These are phyloP conservation scores for Microctonus brassicae DNA, from an alignment of 2,888 invertebrate species.

Conservation along the genomic window DNA sequence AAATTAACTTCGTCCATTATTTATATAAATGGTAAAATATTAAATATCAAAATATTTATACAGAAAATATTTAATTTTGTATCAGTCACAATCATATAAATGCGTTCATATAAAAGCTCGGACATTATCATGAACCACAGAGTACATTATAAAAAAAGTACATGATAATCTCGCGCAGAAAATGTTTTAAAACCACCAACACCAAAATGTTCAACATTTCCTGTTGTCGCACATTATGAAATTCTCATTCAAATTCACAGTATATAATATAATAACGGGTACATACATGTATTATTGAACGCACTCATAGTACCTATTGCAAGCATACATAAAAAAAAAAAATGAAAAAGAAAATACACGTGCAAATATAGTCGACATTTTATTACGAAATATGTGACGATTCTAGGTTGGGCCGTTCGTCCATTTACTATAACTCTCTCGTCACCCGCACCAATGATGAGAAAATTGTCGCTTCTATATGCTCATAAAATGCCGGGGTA, in stretches of 20 bases:
- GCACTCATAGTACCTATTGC: no score
- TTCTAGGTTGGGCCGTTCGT: not conserved
- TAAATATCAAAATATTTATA: no score
- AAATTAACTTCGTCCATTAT: no score
- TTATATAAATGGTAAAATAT: no score
- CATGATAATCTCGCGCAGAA: conserved; percentile 36
- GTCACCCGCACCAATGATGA: conserved; percentile 11
- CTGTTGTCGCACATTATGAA: conserved; percentile 53
- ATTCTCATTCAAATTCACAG: conserved; percentile 46
- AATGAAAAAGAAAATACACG: not conserved
- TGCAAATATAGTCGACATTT: not conserved
- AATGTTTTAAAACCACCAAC: conserved; percentile 27
- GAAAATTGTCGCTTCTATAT: conserved; percentile 13
- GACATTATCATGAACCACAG: conserved; percentile 31
- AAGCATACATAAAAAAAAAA: no score
- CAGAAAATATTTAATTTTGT: no score
- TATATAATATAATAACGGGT: no score
- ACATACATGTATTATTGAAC: not conserved
- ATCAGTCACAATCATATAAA: not conserved
- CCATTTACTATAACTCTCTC: not conserved
- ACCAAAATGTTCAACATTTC: conserved; percentile 28
- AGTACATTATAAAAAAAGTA: conserved; percentile 59
- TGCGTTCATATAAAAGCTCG: not conserved
- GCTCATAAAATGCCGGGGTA: not conserved
- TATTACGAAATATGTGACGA: conserved; percentile 11